Evolutionary conservation across 2,113 vertebrate species (phyloP).

Genomic region (Tympanuchus pallidicinctus): DNA sequence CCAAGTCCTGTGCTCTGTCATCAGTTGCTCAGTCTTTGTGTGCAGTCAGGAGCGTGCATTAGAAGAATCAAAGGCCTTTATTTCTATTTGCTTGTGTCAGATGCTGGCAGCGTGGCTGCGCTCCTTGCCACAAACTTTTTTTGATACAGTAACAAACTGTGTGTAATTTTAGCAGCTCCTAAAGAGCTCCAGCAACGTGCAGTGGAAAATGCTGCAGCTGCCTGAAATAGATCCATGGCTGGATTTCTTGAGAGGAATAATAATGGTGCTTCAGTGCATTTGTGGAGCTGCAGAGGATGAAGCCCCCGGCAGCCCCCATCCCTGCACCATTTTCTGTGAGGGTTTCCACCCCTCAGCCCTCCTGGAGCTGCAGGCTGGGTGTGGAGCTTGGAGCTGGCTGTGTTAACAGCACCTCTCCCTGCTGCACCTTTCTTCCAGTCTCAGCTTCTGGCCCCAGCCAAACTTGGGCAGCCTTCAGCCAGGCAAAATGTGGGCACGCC

Average conservation of each 20-base stretch:
- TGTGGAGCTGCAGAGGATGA: background rate
- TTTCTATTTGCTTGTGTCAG: background rate
- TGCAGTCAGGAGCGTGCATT: background rate
- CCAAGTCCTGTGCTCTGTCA: background rate
- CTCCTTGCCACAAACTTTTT: background rate
- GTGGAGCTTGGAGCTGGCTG: background rate
- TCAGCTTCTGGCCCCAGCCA: background rate
- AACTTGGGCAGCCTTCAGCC: background rate
- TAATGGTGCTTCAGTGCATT: background rate
- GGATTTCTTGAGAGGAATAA: background rate
- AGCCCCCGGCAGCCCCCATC: background rate
- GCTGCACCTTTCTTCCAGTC: rapidly evolving
- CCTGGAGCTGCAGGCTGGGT: background rate
- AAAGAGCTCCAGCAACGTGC: background rate
- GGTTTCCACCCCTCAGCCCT: background rate
- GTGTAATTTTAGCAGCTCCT: slow-evolving; percentile 18
- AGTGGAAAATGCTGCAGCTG: slow-evolving; percentile 10
- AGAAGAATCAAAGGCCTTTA: background rate
- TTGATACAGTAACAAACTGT: slow-evolving; percentile 1
- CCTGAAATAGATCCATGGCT: slow-evolving; percentile 9
- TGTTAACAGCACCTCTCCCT: background rate
- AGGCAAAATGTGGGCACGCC: background rate
- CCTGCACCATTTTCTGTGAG: background rate
- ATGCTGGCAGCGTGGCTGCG: background rate
- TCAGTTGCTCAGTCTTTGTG: background rate